Base-by-base conservation (phyloP, 2,113 vertebrate species). In the Sapajus apella region DNA sequence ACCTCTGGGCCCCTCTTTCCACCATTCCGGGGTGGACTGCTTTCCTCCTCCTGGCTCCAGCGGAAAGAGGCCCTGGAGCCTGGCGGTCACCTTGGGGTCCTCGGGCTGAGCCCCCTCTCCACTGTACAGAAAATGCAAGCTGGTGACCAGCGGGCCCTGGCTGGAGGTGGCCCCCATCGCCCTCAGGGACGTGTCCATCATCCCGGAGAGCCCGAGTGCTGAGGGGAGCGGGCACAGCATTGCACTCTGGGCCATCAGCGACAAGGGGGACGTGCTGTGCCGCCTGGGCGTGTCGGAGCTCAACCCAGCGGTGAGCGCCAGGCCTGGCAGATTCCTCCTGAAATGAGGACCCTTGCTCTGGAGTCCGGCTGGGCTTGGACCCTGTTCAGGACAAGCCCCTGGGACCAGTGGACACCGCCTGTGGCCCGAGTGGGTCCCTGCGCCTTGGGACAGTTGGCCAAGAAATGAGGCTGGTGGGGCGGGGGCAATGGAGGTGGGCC, bases 251-350 rank as follows among this genome's bases (percentile, higher is more conserved):
- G 99, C 99, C 32, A 98, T 99, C 98, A 99, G 99, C 95, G 99
- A 99, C 99, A 99, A 99, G 97, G 99, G 99, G n/a, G 99, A 99
- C 0, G 99, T 99, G 86, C 99, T 99, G 77, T 99, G 99, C 96
- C 98, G 99, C 58, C 99, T 99, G 82, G 99, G 99, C 52, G 99
- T 99, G 95, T 99, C 99, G 0, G 93, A 98, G 37, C 98, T 99
- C 92, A 99, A 98, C 2, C 99, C 99, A 3, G 99, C 99, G 77
- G 99, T 99, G 98, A 99, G 99, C 72, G 68, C 81, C 89, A 8
- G n/a, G 79, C 25, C 25, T 25, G 18, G 43, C 23, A 11, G 25
- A 30, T 43, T 23, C 43, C 76, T 76, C 25, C 16, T 1, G 9
- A 87, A 72, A 16, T 1, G 18, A 6, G 13, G 50, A 37, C 50